Evolutionary conservation across 2,888 invertebrate species (phyloP), one percentile per base, ranked within the genome.

Genomic region (Nymphalis polychloros): DNA sequence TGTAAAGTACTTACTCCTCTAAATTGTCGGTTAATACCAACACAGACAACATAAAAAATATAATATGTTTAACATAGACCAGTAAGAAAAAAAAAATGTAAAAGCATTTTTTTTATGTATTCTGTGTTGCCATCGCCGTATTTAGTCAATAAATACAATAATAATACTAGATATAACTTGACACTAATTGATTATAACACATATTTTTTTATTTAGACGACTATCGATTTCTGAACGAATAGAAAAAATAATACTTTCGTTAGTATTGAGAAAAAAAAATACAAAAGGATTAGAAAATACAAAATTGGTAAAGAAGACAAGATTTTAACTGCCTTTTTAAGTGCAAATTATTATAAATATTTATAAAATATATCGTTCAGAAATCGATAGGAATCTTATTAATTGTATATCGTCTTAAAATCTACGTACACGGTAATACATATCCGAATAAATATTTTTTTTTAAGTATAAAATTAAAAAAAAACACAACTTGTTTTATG

Each of bases 381-480:
- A 72, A 71, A 75, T 70, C 75, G 69, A 50, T 71, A 69, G 66
- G 17, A 65, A 62, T 31, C 50, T 41, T 31, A 31, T 47, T 60
- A 62, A 67, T 64, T 63, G 62, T 65, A 70, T 67, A 70, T 67
- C 76, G 49, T 60, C 84, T 85, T 87, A 87, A 75, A 78, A 73
- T 73, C 83, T 86, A 89, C 82, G 80, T 84, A 86, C 81, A 81
- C 80, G 72, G 74, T 74, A 75, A 84, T 87, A 89, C 85, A 86
- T 88, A 88, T 87, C 76, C 83, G 84, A 89, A 89, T 89, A 89
- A 89, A 90, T 89, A 89, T 85, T 75, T 75, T 85, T 85, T 75
- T 84, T 85, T 87, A 88, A 87, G 89, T 90, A 91, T 89, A 90
- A 90, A 91, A 90, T 88, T 89, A 87, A 89, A 89, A 85, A n/a